These are phyloP conservation scores for Delichon dasypus DNA, from an alignment of 2,797 vertebrate species.

Conservation along the genomic window DNA sequence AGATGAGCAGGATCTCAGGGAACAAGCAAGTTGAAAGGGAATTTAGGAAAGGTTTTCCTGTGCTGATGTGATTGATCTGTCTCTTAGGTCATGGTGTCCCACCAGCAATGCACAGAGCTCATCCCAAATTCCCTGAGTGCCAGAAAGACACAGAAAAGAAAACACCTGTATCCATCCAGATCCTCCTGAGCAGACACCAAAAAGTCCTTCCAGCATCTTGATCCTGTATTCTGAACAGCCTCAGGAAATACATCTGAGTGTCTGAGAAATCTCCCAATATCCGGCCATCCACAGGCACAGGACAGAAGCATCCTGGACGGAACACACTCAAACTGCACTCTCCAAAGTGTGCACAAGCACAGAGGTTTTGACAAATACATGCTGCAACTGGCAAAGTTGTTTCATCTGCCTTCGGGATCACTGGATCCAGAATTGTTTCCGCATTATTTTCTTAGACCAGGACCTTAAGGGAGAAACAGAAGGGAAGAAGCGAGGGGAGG, in stretches of 20 bases:
- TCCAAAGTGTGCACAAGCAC: neutral
- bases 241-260: neutral
- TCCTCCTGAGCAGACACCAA: neutral
- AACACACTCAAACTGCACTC: neutral
- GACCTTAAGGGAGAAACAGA: neutral
- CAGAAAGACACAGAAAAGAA: neutral
- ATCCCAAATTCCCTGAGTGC: neutral
- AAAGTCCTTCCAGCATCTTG: neutral
- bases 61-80: neutral
- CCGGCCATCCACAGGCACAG: neutral
- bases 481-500: neutral
- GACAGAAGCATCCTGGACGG: neutral
- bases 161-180: neutral
- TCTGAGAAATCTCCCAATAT: neutral
- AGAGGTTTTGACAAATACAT: neutral
- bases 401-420: constrained; percentile 10
- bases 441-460: neutral
- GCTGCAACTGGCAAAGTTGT: neutral
- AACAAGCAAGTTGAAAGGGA: neutral
- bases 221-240: neutral
- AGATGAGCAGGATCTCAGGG: neutral
- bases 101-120: neutral
- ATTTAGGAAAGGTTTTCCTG: neutral
- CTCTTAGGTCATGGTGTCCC: neutral
- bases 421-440: neutral